Base-by-base conservation (phyloP, 2,113 vertebrate species). In the Chamaetylas fuelleborni region DNA sequence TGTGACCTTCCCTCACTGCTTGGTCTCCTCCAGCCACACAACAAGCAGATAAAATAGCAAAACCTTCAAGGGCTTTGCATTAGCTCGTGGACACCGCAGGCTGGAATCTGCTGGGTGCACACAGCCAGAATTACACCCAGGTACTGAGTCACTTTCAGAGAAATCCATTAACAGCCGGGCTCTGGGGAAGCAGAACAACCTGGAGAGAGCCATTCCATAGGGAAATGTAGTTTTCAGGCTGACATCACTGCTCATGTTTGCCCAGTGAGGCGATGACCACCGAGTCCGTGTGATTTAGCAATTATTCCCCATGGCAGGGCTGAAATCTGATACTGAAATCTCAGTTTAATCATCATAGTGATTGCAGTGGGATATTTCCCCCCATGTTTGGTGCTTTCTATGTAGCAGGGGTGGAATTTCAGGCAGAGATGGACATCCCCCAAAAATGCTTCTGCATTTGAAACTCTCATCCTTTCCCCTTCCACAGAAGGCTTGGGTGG, bases 81-180 rank as follows among this genome's bases (percentile, higher is more conserved):
- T 47, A 69, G 25, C 57, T 64, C 3, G 0, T n/a, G 42, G 34
- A 26, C 0, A 0, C 53, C 0, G 0, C 0, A 1, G 11, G 8
- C 29, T 22, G 11, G 26, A 24, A 58, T 34, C 60, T 1, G 1
- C 33, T 33, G 56, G 56, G 64, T 19, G 34, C 45, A 3, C 0
- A 0, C 20, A 23, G 79, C 12, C 42, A 45, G 57, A 78, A 89
- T 70, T 64, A n/a, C 56, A 38, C 9, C 7, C 2, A 1, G 14
- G 16, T 34, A 40, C 61, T 58, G 34, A 47, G 40, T 12, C 24
- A 26, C 48, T 56, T 56, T 31, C 48, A 31, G 43, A 47, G 34
- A 82, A 92, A 85, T 42, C 65, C 53, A 22, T 48, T n/a, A 58
- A 19, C 29, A 80, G 71, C 58, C 1, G 0, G 9, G 19, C 11